Evolutionary conservation across 2,113 vertebrate genomes (phyloP), one percentile per base, ranked within the genome.

Genomic region (Cygnus buccinator): DNA sequence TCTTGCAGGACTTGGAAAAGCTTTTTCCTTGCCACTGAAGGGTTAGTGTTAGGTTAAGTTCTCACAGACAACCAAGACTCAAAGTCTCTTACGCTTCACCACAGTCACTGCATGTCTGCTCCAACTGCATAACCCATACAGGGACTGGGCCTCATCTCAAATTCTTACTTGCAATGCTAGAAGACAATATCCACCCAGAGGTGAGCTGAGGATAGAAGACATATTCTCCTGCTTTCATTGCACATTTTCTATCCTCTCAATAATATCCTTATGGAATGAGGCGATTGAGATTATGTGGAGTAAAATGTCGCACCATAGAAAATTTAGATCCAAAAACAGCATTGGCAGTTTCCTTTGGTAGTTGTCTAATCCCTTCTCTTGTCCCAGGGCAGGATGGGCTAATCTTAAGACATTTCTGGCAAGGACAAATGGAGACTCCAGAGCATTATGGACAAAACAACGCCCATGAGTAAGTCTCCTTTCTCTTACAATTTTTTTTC

Each of bases 1-100:
- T 84, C n/a, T 63, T 83, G 81, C 55, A 95, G 41, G 83, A 63
- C 44, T 92, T 71, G 72, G 6, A 71, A 92, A 93, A 97, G 55
- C 68, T 90, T 94, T 94, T 81, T 52, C 87, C 57, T 71, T 31
- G 33, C 7, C 33, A 43, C 73, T 63, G 39, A 76, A 90, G 75
- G 28, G 26, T 52, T 76, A 55, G 6, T 14, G 5, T 33, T 28
- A 90, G 37, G 6, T 74, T 92, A 55, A 55, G 22, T 83, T 85
- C 33, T 87, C 9, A 0, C 29, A 43, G n/a, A 44, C 11, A 86
- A 44, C 16, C 1, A 3, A 77, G 59, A 20, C 19, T 39, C 31
- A 68, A 46, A 67, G n/a, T 48, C 8, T 46, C 25, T 25, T 23
- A 35, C 0, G 2, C 13, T 76, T 31, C 10, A 31, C 6, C 1